phyloP scores from a whole-genome alignment of 92 coral and sea anemone species.

The Epizoanthus fatuus region DNA sequence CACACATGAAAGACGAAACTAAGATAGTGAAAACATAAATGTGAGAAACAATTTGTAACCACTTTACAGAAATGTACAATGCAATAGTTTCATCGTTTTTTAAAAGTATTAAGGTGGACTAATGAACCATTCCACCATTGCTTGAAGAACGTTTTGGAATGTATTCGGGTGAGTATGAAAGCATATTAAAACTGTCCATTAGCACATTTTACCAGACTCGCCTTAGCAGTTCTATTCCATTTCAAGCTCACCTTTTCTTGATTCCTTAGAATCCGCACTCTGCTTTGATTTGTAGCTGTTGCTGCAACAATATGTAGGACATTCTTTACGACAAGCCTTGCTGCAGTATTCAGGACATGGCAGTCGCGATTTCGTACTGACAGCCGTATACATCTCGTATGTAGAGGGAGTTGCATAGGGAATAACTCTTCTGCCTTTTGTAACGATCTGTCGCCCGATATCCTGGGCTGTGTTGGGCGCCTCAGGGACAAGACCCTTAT shows the following conservation, averaged over 20 bases:
- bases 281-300: not conserved
- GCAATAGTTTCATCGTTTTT: too few relatives aligned
- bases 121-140: too few relatives aligned
- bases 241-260: conserved; percentile 2
- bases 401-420: not conserved
- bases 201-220: too few relatives aligned
- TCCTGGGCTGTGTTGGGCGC: not conserved
- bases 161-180: too few relatives aligned
- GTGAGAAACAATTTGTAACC: too few relatives aligned
- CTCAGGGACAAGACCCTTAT: conserved; percentile 2
- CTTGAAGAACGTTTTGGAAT: too few relatives aligned
- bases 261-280: not conserved
- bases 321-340: conserved; percentile 17
- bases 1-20: too few relatives aligned
- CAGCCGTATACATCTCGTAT: not conserved
- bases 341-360: conserved; percentile 45
- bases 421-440: not conserved
- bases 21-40: too few relatives aligned
- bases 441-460: not conserved
- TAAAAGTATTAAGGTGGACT: too few relatives aligned
- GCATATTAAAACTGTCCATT: too few relatives aligned
- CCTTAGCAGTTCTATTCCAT: not conserved
- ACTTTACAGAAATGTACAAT: too few relatives aligned
- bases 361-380: conserved; percentile 17
- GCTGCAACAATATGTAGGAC: conserved; percentile 53